Conservation (phyloP, 2,797 vertebrate species). For the Cirrhinus molitorella region DNA sequence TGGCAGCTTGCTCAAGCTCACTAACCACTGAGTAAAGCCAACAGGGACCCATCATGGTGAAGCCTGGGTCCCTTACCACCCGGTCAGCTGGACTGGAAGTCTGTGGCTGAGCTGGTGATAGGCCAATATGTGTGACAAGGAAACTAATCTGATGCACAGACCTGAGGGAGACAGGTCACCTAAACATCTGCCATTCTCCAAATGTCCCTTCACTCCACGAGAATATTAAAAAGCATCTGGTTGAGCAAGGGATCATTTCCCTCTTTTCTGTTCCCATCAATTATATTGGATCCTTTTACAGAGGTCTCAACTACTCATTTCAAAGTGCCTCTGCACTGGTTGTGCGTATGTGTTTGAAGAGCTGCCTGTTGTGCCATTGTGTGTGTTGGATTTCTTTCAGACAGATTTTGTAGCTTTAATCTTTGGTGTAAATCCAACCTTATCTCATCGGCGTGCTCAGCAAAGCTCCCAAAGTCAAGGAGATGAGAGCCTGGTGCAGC, state of each 20-base stretch:
- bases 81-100: conserved; percentile 58
- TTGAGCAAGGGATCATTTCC: not conserved
- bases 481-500: conserved; percentile 65
- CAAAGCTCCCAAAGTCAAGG: conserved; percentile 66
- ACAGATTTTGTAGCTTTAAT: conserved; percentile 74
- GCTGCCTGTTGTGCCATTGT: conserved; percentile 42
- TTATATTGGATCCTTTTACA: conserved; percentile 31
- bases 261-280: conserved; percentile 36
- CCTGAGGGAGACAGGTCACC: conserved; percentile 59
- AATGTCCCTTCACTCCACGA: conserved; percentile 54
- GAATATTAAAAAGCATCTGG: conserved; percentile 44
- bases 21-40: conserved; percentile 11
- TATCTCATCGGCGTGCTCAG: conserved; percentile 65
- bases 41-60: not conserved
- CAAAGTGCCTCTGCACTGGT: not conserved
- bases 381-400: conserved; percentile 69
- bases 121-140: conserved; percentile 62
- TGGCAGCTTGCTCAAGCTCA: conserved; percentile 2
- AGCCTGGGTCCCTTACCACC: not conserved
- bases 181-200: conserved; percentile 62
- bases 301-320: not conserved
- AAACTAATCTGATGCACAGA: conserved; percentile 60
- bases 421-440: conserved; percentile 74
- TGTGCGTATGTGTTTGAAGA: not conserved
- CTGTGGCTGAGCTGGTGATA: conserved; percentile 27